Base-by-base conservation (phyloP, 2,888 invertebrate species). In the Lepetodrilus schrolli region DNA sequence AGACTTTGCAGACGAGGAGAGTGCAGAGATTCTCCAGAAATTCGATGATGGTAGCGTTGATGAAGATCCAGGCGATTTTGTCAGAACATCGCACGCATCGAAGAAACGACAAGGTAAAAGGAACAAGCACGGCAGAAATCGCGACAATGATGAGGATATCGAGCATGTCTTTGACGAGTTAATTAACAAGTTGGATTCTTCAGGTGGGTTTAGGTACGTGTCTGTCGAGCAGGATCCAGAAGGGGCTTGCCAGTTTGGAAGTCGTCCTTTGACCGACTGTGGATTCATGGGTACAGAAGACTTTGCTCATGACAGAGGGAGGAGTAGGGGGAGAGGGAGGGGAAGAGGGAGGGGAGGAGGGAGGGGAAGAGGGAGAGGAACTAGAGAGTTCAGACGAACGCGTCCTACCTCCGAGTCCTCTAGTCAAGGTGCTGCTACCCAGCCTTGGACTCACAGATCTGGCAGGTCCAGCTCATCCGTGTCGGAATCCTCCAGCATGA, bases 41-140 rank as follows among this genome's bases (percentile, higher is more conserved):
- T 26, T 38, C 23, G 68, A 73, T 20, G 68, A 73, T 47, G 73
- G 66, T 34, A 38, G 49, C 13, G 51, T 34, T 34, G 65, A 51
- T 36, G 65, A 70, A 43, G 70, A 65, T 10, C n/a, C n/a, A 70
- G 47, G n/a, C 34, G 21, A 21, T 10, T 10, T 38, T 17, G 21
- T 10, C 47, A 20, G 36, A 43, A n/a, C 43, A 34, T 37, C 8
- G 13, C 66, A 34, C 26, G 21, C 34, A 20, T n/a, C n/a, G 34
- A 34, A 36, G 20, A 51, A 26, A 36, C 13, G 34, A 34, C 7
- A 43, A 23, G 17, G 43, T 47, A 21, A 48, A 20, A n/a, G 34
- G 66, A 66, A 68, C n/a, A 50, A 17, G 17, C 10, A 10, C 1
- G 43, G 17, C 10, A 43, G 43, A 43, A 43, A 17, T 1, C 13